Percentiles rank a stretch among this genome's conserved stretches.
These are phyloP conservation scores for Neodiprion virginianus DNA, from an alignment of 1,140 invertebrate genomes.

Conservation along the genomic window DNA sequence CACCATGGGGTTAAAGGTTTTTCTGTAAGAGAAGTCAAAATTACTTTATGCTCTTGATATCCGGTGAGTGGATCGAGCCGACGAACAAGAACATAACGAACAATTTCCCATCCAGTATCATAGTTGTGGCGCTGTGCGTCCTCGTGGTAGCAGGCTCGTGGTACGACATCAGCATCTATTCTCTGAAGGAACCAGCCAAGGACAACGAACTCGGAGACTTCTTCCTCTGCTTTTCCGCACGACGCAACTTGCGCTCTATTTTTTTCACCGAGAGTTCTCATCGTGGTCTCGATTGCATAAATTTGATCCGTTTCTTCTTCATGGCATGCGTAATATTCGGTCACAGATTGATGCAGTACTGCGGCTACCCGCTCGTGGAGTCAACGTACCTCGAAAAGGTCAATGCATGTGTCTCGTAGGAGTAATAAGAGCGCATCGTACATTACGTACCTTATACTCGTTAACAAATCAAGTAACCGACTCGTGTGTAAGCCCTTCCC, in stretches of 20 bases:
- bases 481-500: no score
- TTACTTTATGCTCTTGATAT: neutral
- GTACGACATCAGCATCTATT: constrained; percentile 31
- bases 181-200: constrained; percentile 3
- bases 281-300: constrained; percentile 39
- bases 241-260: constrained; percentile 37
- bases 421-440: no score
- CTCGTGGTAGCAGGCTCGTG: constrained; percentile 36
- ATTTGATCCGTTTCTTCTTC: constrained; percentile 35
- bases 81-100: neutral
- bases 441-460: no score
- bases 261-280: constrained; percentile 31
- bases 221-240: constrained; percentile 50
- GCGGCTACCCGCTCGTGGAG: constrained; percentile 33
- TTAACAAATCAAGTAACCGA: no score
- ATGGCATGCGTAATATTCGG: constrained; percentile 35
- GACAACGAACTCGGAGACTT: constrained; percentile 26
- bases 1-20: constrained; percentile 25
- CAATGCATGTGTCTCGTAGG: constrained; percentile 11
- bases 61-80: neutral
- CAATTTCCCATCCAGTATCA: constrained; percentile 26
- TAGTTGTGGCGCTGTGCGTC: constrained; percentile 26
- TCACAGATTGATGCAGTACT: constrained; percentile 40
- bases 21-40: constrained; percentile 24
- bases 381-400: constrained; percentile 36